Evolutionary conservation across 2,113 vertebrate genomes (phyloP), one percentile per base, ranked within the genome.

Genomic region (Brachionichthys hirsutus): DNA sequence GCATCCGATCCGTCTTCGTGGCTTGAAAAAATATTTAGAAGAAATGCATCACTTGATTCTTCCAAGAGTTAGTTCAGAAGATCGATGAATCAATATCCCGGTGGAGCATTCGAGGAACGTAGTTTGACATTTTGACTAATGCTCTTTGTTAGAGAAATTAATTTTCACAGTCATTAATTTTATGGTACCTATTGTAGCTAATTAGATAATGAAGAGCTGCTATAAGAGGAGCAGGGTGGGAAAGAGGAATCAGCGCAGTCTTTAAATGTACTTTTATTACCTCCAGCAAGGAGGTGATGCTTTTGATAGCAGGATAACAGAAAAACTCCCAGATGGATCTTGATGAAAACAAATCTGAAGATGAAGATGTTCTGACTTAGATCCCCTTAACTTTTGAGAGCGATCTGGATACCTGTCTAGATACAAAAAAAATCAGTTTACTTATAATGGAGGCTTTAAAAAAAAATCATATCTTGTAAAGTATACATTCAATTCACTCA

Each of bases 1-100:
- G 50, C 46, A 42, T 66, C 44, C 20, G 11, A 42, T 61, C 34
- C n/a, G 4, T 36, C 34, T 18, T 15, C 48, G 8, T 13, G 19
- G 14, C n/a, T 15, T 48, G 16, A 35, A 53, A 30, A 34, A n/a
- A 34, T 46, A 59, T 22, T 45, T 62, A 18, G 34, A 22, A 36
- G 17, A 12, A 42, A 14, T 12, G 8, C 12, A 43, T 12, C 4
- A 5, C 13, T 18, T 40, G 14, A 6, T 41, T 11, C 18, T 40
- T 24, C 55, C 15, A 18, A 35, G 24, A 47, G 12, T 8, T 43
- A 5, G 9, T 38, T 38, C 24, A 30, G 24, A 30, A 7, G 40
- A 43, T 13, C 12, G 24, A 19, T 15, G 2, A 1, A 51, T 43
- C 0, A 34, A 13, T 45, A 3, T 15, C 8, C 13, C 14, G 16